Evolutionary conservation across 2,113 vertebrate species (phyloP).

Genomic region (Ailurus styani): DNA sequence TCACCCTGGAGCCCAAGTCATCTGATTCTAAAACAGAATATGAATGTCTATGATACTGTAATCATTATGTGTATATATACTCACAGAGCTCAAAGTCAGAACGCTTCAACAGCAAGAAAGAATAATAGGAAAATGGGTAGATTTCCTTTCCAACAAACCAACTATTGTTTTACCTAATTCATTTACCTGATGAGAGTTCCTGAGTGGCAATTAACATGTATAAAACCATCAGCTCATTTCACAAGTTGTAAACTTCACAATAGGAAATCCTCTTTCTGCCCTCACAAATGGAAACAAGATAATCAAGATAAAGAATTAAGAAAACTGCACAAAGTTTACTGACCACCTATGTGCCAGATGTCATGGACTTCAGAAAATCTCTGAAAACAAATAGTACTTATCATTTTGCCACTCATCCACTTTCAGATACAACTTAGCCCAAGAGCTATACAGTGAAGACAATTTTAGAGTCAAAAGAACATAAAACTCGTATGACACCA

Average conservation of each 20-base stretch:
- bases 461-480: conserved; percentile 8
- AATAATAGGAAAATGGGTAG: not conserved
- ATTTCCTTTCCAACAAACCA: not conserved
- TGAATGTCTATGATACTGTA: not conserved
- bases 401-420: not conserved
- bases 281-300: not conserved
- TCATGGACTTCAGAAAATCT: not conserved
- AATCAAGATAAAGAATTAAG: not conserved
- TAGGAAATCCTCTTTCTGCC: not conserved
- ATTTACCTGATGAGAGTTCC: not conserved
- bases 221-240: conserved; percentile 8
- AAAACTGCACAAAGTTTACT: not conserved
- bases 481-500: not conserved
- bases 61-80: not conserved
- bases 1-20: not conserved
- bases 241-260: not conserved
- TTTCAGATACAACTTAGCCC: not conserved
- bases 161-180: conserved; percentile 18
- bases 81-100: not conserved
- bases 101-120: not conserved
- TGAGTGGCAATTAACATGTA: not conserved
- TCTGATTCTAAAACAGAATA: not conserved
- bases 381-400: not conserved
- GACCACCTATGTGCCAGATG: not conserved
- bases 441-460: not conserved